Conservation (phyloP, 2,113 vertebrate species). For the Apodemus sylvaticus region DNA sequence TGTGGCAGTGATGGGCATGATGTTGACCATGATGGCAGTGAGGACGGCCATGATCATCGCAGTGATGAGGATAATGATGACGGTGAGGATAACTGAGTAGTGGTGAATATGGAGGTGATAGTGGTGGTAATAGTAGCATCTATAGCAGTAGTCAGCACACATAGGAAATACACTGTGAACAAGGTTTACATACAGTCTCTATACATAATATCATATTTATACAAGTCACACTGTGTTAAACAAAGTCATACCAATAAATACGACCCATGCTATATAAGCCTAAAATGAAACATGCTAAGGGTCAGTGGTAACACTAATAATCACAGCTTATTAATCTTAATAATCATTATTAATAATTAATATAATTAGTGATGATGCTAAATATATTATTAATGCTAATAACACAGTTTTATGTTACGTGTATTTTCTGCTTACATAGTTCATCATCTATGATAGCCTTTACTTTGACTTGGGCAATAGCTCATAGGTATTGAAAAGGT, state of each 20-base stretch:
- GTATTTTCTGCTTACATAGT: neutral
- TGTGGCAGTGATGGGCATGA: neutral
- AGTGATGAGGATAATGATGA: neutral
- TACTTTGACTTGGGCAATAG: conserved; percentile 23
- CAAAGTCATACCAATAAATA: neutral
- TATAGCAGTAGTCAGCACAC: neutral
- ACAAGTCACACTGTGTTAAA: neutral
- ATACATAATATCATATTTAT: neutral
- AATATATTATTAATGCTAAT: neutral
- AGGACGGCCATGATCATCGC: neutral
- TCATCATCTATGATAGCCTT: neutral
- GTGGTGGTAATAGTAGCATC: no score
- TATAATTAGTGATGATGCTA: no score
- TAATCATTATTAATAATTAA: no score
- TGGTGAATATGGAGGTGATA: neutral
- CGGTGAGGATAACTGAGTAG: neutral
- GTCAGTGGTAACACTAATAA: neutral
- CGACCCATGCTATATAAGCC: neutral
- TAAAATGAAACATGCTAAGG: neutral
- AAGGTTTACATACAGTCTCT: neutral
- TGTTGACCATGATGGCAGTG: neutral
- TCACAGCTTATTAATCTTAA: neutral
- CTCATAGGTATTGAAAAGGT: neutral
- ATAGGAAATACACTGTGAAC: neutral
- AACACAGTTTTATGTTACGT: neutral